A percentile compares a stretch with the other conserved stretches of the same genome.
Conservation (phyloP, 2,888 invertebrate genomes). For the Bugula neritina region DNA sequence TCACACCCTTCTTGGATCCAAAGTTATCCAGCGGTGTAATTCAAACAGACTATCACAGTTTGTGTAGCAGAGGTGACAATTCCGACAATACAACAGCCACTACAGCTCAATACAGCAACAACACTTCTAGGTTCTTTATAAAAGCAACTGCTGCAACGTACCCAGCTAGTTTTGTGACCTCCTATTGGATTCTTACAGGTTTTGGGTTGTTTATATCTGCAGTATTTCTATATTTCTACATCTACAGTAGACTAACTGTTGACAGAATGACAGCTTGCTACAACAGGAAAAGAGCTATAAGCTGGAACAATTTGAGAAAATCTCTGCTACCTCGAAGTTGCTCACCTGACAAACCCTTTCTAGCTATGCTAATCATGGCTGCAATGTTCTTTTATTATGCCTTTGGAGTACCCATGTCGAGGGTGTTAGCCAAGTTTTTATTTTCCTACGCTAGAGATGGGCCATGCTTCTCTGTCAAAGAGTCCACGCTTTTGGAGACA, state of each 20-base stretch:
- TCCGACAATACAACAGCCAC: background rate
- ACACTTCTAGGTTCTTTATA: background rate
- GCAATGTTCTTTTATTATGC: background rate
- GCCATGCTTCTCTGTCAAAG: constrained; percentile 33
- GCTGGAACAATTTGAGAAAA: background rate
- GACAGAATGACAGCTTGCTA: background rate
- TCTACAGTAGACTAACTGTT: background rate
- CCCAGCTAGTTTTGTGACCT: background rate
- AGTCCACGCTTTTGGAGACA: constrained; percentile 36
- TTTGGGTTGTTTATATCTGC: background rate
- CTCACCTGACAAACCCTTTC: background rate
- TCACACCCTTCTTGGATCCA: constrained; percentile 3
- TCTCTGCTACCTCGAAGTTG: background rate
- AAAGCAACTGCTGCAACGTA: background rate
- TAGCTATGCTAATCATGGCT: background rate
- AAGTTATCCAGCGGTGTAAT: background rate
- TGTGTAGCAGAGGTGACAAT: background rate
- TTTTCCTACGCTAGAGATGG: constrained; percentile 37
- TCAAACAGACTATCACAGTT: background rate
- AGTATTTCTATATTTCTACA: background rate
- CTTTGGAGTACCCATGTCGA: constrained; percentile 31
- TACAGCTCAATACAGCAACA: background rate
- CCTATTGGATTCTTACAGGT: constrained; percentile 2
- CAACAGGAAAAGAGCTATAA: background rate
- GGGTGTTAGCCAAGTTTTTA: constrained; percentile 37